Evolutionary conservation across 2,888 invertebrate species (phyloP), one percentile per base, ranked within the genome.

Genomic region (Noctua comes): DNA sequence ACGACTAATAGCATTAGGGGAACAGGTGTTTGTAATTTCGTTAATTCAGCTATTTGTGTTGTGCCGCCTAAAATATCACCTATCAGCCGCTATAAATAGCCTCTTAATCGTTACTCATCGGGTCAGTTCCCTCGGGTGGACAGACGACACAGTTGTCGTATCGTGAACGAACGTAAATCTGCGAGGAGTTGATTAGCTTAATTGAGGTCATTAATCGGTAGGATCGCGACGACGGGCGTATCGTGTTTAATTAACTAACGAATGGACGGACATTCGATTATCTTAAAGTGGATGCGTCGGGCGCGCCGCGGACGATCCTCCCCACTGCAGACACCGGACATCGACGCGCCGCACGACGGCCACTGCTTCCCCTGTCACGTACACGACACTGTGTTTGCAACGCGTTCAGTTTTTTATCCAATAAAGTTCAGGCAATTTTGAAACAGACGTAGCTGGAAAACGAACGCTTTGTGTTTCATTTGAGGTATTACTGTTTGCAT

Each of bases 171-270:
- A 92, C 92, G 94, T 95, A 95, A 95, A 95, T 96, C 93, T 93
- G 94, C 95, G 88, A 94, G 91, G 91, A 93, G 94, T 94, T 95
- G 95, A 96, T 96, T 95, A 95, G 93, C 93, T 93, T 96, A 95
- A 96, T 96, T 94, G 95, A 94, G 92, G 93, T 93, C 95, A 95
- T 96, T 96, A 95, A 95, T 95, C 93, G 94, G 89, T 88, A 91
- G 92, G 92, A 95, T 95, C 94, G 93, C 93, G 92, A 92, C 92
- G 92, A 93, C 93, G 91, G 89, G 91, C 93, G 94, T 96, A 96
- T 95, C 96, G 95, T 94, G 95, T 95, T 96, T 96, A 96, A 96
- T 96, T 96, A 96, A 96, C 94, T 95, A 96, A 96, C 95, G 95
- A 95, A 94, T 93, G 93, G 93, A 92, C 92, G 91, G 92, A 93